Evolutionary conservation across 1,140 invertebrate genomes (phyloP).

Genomic region (Agrilus planipennis): DNA sequence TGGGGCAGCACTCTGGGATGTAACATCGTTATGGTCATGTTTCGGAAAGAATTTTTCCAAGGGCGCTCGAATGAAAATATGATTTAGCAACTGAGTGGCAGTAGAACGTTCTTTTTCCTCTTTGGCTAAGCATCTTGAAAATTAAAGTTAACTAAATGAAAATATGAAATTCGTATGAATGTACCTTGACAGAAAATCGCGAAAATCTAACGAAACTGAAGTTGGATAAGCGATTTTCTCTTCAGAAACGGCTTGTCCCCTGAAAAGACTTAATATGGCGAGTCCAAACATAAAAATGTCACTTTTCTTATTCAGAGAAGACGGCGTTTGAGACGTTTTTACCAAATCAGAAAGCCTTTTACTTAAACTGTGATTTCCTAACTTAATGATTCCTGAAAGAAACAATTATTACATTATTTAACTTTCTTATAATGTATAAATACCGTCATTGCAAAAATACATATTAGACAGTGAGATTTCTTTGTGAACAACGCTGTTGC

Average conservation of each 20-base stretch:
- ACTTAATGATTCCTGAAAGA: constrained; percentile 36
- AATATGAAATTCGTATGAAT: no score
- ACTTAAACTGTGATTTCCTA: constrained; percentile 63
- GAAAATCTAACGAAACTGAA: constrained; percentile 44
- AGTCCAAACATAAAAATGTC: constrained; percentile 60
- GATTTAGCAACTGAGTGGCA: constrained; percentile 46
- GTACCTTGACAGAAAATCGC: constrained; percentile 58
- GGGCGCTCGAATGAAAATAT: constrained; percentile 43
- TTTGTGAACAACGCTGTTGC: constrained; percentile 67
- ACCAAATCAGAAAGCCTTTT: constrained; percentile 46
- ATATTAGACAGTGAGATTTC: constrained; percentile 54
- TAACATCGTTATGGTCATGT: constrained; percentile 23
- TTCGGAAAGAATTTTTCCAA: constrained; percentile 26
- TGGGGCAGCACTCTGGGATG: constrained; percentile 13
- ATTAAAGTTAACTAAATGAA: constrained; percentile 1
- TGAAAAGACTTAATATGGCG: constrained; percentile 43
- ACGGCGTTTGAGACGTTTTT: constrained; percentile 33
- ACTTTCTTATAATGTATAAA: constrained; percentile 32
- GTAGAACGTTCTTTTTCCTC: constrained; percentile 58
- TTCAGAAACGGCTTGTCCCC: constrained; percentile 37
- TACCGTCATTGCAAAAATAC: constrained; percentile 30
- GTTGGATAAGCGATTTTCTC: constrained; percentile 40
- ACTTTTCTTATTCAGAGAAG: constrained; percentile 53
- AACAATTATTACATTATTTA: constrained; percentile 13
- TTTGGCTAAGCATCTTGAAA: constrained; percentile 46